Base-by-base conservation (phyloP, 1,140 invertebrate genomes). In the Papilio glaucus region DNA sequence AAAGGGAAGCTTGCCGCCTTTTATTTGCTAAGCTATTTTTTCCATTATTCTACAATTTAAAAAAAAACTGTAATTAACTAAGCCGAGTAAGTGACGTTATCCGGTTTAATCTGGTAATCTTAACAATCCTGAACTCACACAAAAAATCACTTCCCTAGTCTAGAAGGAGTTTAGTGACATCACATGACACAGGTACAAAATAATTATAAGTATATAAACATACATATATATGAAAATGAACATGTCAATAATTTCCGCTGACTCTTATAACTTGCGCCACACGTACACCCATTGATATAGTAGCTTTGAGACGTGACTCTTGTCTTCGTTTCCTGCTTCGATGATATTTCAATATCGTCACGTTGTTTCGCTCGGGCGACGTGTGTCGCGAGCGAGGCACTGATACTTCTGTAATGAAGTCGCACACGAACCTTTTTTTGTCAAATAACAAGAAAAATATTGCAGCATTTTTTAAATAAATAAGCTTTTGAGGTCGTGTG, bases 291-390 rank as follows among this genome's bases (percentile, higher is more conserved):
- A 65, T 65, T 38, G 33, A 65, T 65, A 72, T 70, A 63, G 63
- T 57, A 63, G 38, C 63, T 60, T 62, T 18, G 49, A 71, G 71
- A 77, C 72, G 65, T 69, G 71, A 77, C 72, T 60, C 53, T 72
- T 72, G 72, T 73, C 72, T 38, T 62, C 69, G 72, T 72, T 76
- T 61, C 71, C 45, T 71, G 72, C 74, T 73, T 60, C 75, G 68
- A 76, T 73, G 72, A 67, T 71, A 76, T 76, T 76, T 76, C 75
- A 73, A 76, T 76, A 76, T 74, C 65, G 65, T 33, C 10, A 8
- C 37, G 62, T 65, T 65, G 62, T 65, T 39, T 24, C 62, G 5
- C 29, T 4, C n/a, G 13, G 6, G 33, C 29, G 15, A 24, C 62
- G 62, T 38, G 62, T 38, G 37, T 18, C 37, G 15, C 39, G 45